Evolutionary conservation across 2,113 vertebrate species (phyloP).

Genomic region (Cryptotis parvus): DNA sequence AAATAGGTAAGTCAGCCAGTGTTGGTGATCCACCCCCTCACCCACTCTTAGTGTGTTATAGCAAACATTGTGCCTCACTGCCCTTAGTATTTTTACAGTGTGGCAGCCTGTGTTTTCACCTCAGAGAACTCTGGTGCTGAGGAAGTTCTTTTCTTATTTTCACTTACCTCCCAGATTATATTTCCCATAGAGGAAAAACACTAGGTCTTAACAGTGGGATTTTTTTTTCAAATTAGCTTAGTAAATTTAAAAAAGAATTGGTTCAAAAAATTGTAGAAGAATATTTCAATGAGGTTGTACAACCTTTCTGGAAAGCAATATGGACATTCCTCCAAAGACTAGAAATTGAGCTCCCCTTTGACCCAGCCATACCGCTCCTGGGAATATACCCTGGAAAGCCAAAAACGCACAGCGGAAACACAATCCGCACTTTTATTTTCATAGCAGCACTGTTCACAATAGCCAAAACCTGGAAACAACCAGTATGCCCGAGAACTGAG

Average conservation of each 20-base stretch:
- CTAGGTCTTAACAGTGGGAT: constrained; percentile 4
- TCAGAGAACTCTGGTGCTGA: background rate
- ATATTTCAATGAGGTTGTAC: constrained; percentile 31
- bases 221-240: constrained; percentile 8
- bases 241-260: constrained; percentile 2
- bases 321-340: too few relatives aligned
- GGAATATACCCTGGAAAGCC: too few relatives aligned
- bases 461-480: too few relatives aligned
- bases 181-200: constrained; percentile 34
- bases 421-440: too few relatives aligned
- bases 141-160: constrained; percentile 30
- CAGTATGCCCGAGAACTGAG: too few relatives aligned
- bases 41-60: too few relatives aligned
- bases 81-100: background rate
- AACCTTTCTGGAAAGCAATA: too few relatives aligned
- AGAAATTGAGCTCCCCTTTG: too few relatives aligned
- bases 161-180: constrained; percentile 20
- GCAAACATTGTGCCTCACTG: background rate
- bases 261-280: background rate
- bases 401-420: too few relatives aligned
- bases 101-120: background rate
- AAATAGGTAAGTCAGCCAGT: background rate
- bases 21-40: background rate
- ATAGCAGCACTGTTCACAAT: too few relatives aligned
- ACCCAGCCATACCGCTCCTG: too few relatives aligned